Evolutionary conservation across 2,113 vertebrate genomes (phyloP).

Genomic region (Asarcornis scutulata): DNA sequence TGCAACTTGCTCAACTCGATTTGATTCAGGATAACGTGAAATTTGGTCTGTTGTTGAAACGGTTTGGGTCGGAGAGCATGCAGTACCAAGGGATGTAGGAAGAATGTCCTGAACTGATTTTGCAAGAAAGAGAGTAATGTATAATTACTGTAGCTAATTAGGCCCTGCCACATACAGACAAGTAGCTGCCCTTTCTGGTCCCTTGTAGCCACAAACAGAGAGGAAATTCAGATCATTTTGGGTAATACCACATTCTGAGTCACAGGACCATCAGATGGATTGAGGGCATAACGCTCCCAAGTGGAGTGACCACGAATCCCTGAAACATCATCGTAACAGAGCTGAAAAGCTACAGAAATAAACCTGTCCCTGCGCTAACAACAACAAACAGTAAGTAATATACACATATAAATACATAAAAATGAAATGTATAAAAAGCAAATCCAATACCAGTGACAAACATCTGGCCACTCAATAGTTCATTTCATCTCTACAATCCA

Average conservation of each 20-base stretch:
- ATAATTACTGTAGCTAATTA: not conserved
- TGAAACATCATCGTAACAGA: not conserved
- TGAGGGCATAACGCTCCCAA: not conserved
- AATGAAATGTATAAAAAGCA: not conserved
- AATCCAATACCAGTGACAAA: not conserved
- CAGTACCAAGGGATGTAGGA: not conserved
- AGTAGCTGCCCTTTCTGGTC: not conserved
- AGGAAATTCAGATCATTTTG: not conserved
- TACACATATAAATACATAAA: not conserved
- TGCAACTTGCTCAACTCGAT: not conserved
- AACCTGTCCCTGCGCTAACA: not conserved
- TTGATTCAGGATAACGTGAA: not conserved
- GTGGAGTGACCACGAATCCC: not conserved
- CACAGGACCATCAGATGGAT: not conserved
- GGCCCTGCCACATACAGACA: not conserved
- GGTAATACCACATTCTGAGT: not conserved
- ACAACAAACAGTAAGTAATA: not conserved
- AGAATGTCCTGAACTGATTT: not conserved
- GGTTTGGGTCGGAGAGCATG: not conserved
- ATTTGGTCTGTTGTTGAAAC: not conserved
- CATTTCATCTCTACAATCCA: not conserved
- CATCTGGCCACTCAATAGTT: not conserved
- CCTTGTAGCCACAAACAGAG: not conserved
- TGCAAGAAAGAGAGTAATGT: not conserved
- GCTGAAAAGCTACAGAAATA: not conserved